Evolutionary conservation across 2,797 vertebrate genomes (phyloP), one percentile per base, ranked within the genome.

Genomic region (Gymnopithys bicolor): DNA sequence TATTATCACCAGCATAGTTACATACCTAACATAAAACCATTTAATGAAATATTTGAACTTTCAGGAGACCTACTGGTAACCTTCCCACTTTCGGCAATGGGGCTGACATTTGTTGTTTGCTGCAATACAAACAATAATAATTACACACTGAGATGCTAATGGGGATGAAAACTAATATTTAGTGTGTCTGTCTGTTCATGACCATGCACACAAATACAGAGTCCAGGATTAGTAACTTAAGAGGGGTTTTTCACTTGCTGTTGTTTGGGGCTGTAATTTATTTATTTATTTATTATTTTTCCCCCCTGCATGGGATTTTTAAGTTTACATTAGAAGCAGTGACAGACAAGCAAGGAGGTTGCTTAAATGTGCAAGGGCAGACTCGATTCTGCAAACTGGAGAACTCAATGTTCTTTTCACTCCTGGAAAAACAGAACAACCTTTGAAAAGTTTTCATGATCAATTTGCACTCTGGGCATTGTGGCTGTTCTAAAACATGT

Each of bases 11-110:
- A 95, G 80, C 80, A 91, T 22, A 71, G 80, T 90, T 96, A 93
- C 85, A 87, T 16, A 95, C 78, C 83, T 70, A 90, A 66, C 88
- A 97, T 85, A 92, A 97, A 95, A 83, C 56, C 77, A 82, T 83
- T 89, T 94, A 96, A 94, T 96, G 88, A 94, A 96, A 96, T 79
- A 66, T 80, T 92, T 94, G 94, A 97, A 96, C 95, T 94, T 97
- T 80, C 85, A 75, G 75, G 15, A 96, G 75, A 91, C 78, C 83
- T 60, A 90, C 63, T 21, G 25, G 85, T 81, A 95, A 91, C 94
- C 91, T 79, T 52, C 63, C 91, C 53, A 58, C 90, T 94, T 94
- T 87, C 68, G 84, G 85, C 64, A 84, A 49, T 4, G 2, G 23
- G 49, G 77, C 43, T 90, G 95, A 70, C 93, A 91, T 93, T 93